phyloP scores from a whole-genome alignment of 2,888 invertebrate species.

The Argyresthia goedartella region DNA sequence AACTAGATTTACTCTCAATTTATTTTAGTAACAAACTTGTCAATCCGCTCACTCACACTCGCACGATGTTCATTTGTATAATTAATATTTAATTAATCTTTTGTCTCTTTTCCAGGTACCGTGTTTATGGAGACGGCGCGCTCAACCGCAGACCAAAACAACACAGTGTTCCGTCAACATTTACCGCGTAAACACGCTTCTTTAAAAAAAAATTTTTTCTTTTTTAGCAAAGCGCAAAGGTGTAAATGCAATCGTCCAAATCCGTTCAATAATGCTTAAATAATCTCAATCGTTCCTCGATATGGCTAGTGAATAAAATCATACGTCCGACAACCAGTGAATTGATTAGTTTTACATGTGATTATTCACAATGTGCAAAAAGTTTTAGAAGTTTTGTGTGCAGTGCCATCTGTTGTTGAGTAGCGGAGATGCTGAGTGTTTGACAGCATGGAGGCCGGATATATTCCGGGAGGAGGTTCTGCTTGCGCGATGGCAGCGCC shows the following conservation, averaged over 20 bases:
- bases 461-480: constrained; percentile 40
- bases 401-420: constrained; percentile 39
- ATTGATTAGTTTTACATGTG: constrained; percentile 26
- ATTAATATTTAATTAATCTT: constrained; percentile 20
- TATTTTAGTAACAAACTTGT: too few species aligned
- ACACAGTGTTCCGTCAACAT: constrained; percentile 11
- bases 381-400: background rate
- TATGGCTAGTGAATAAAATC: constrained; percentile 41
- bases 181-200: constrained; percentile 19
- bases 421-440: constrained; percentile 27
- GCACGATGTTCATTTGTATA: constrained; percentile 29
- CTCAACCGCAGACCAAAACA: constrained; percentile 15
- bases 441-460: constrained; percentile 60
- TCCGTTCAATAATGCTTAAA: constrained; percentile 22
- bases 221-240: constrained; percentile 13
- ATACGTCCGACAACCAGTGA: constrained; percentile 34
- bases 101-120: constrained; percentile 46
- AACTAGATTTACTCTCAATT: too few species aligned
- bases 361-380: background rate
- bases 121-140: constrained; percentile 17
- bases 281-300: constrained; percentile 33
- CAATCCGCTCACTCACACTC: too few species aligned
- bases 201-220: background rate
- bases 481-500: constrained; percentile 22
- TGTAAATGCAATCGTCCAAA: constrained; percentile 19